A percentile compares a stretch with the other conserved stretches of the same genome.
phyloP scores from a whole-genome alignment of 2,888 invertebrate genomes.

The Hirtodrosophila cameraria region DNA sequence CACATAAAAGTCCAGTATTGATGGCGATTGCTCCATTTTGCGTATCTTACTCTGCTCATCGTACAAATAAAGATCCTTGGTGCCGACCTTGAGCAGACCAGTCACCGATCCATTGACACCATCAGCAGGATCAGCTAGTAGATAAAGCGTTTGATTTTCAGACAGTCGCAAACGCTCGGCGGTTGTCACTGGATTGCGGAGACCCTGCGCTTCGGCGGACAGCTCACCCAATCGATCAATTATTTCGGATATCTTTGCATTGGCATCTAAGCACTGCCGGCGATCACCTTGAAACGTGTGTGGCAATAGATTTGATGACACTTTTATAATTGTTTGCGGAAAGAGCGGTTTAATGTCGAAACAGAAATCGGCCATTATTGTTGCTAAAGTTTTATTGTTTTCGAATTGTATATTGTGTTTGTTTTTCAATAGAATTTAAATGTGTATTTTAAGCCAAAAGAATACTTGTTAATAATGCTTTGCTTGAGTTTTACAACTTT shows the following conservation, averaged over 20 bases:
- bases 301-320: constrained; percentile 85
- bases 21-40: constrained; percentile 92
- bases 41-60: constrained; percentile 89
- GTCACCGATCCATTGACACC: constrained; percentile 88
- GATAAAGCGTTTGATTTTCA: constrained; percentile 83
- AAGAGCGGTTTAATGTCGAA: constrained; percentile 86
- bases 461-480: too few species aligned
- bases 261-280: constrained; percentile 86
- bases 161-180: constrained; percentile 88
- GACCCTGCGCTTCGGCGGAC: constrained; percentile 90
- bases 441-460: too few species aligned
- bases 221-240: constrained; percentile 89
- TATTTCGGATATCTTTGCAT: constrained; percentile 86
- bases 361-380: constrained; percentile 85
- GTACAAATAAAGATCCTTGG: constrained; percentile 94
- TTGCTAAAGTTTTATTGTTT: too few species aligned
- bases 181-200: constrained; percentile 90
- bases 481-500: too few species aligned
- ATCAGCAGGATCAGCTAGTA: constrained; percentile 82
- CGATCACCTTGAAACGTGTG: constrained; percentile 85
- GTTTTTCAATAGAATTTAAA: too few species aligned
- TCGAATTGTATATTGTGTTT: too few species aligned
- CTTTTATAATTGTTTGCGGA: constrained; percentile 85
- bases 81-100: constrained; percentile 95
- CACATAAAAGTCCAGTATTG: constrained; percentile 97